A percentile compares a stretch with the other conserved stretches of the same genome.
These are phyloP conservation scores for Noctuana brunneofusca DNA, from an alignment of 2,888 invertebrate genomes.

Conservation along the genomic window DNA sequence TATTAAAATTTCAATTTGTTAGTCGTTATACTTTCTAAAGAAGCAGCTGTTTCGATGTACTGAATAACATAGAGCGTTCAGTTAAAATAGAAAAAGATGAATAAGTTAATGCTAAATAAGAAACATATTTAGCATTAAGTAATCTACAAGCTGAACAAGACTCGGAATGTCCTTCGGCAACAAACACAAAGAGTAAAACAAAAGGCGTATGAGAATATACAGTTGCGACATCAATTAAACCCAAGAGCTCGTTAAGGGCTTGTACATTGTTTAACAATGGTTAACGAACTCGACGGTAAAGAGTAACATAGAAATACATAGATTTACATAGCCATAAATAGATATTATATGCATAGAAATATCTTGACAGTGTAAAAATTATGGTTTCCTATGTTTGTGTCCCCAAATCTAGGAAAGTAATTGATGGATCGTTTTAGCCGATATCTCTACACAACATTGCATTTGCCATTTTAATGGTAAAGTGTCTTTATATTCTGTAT, in stretches of 20 bases:
- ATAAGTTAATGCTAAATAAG: slow-evolving; percentile 1
- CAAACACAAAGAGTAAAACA: slow-evolving; percentile 53
- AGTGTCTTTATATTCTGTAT: too few relatives aligned
- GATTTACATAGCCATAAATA: slow-evolving; percentile 4
- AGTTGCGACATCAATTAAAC: slow-evolving; percentile 49
- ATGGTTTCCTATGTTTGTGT: too few relatives aligned
- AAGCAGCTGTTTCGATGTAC: too few relatives aligned
- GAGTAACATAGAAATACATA: slow-evolving; percentile 21
- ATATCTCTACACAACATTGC: too few relatives aligned
- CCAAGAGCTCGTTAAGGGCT: slow-evolving; percentile 38
- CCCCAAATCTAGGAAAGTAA: too few relatives aligned
- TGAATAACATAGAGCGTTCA: background rate
- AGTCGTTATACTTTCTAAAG: slow-evolving; percentile 13
- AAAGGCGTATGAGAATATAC: slow-evolving; percentile 52
- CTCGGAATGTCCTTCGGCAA: slow-evolving; percentile 46
- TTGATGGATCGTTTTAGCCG: too few relatives aligned
- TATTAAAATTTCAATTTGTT: slow-evolving; percentile 2
- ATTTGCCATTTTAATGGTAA: too few relatives aligned
- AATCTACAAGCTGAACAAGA: slow-evolving; percentile 29
- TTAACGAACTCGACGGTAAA: slow-evolving; percentile 30
- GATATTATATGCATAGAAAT: background rate
- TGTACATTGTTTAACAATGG: slow-evolving; percentile 34
- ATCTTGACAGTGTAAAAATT: background rate
- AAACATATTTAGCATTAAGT: slow-evolving; percentile 12
- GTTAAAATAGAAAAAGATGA: background rate